Conservation (phyloP, 2,113 vertebrate species). For the Dermatemys mawii region DNA sequence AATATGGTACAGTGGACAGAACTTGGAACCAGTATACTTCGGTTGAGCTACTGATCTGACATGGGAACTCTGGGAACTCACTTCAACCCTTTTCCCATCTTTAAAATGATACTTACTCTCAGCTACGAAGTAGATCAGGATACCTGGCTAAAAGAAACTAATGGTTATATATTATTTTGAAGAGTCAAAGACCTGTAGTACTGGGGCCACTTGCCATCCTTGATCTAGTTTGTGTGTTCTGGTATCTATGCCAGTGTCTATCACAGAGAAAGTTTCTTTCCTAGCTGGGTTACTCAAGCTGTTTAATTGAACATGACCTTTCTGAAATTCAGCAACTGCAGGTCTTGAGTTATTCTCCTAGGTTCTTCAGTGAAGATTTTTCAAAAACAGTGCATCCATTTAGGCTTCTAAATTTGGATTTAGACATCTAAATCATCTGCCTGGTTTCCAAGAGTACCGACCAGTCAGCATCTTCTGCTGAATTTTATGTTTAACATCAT, state of each 20-base stretch:
- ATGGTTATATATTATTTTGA: background rate
- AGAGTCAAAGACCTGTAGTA: background rate
- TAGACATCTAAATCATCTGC: background rate
- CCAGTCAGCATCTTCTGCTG: background rate
- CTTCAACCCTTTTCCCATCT: background rate
- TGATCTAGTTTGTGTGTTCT: background rate
- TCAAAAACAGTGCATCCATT: background rate
- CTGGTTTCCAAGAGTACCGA: background rate
- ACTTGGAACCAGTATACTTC: background rate
- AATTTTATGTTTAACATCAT: background rate
- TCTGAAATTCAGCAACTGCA: too few species aligned
- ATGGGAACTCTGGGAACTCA: fast-evolving
- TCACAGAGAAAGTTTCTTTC: background rate
- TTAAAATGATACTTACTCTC: background rate
- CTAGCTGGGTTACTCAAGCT: background rate
- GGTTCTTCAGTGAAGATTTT: background rate
- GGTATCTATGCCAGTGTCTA: background rate
- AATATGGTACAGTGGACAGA: background rate
- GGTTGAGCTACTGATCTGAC: background rate
- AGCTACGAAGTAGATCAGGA: background rate
- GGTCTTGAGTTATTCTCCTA: too few species aligned
- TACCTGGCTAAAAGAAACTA: background rate
- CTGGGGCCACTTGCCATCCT: background rate
- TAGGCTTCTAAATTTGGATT: background rate
- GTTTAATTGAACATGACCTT: background rate